phyloP scores from a whole-genome alignment of 2,888 invertebrate genomes.

The Cephus sareptanus region DNA sequence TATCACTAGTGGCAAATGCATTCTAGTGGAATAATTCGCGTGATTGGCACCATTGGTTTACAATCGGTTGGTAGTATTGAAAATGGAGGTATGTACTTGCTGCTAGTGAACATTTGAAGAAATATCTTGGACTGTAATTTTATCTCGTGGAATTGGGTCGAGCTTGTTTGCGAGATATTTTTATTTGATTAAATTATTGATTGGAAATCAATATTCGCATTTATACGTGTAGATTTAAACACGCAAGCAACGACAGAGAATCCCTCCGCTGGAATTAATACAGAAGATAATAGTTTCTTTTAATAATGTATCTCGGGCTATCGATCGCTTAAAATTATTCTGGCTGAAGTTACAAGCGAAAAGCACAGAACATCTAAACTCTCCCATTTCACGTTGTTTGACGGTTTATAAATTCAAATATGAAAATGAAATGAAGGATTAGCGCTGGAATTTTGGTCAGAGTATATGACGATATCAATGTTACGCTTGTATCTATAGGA shows the following conservation, averaged over 20 bases:
- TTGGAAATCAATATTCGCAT: constrained; percentile 8
- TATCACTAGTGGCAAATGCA: not conserved
- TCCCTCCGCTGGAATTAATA: constrained; percentile 27
- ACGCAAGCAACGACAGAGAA: not conserved
- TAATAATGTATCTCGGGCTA: not conserved
- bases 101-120: not conserved
- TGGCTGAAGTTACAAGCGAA: not conserved
- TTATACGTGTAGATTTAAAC: constrained; percentile 4
- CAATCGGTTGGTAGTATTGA: not conserved
- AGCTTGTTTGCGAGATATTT: not conserved
- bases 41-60: not conserved
- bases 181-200: not conserved
- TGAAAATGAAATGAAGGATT: not conserved
- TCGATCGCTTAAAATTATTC: not conserved
- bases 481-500: too few species aligned
- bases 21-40: not conserved
- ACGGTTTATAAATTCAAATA: not conserved
- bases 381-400: not conserved
- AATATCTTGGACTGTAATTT: not conserved
- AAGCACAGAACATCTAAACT: not conserved
- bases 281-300: constrained; percentile 11
- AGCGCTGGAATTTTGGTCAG: too few species aligned
- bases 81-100: not conserved
- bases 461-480: too few species aligned
- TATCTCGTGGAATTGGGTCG: not conserved